Conservation (phyloP, 2,888 invertebrate genomes). For the Teleogryllus oceanicus region DNA sequence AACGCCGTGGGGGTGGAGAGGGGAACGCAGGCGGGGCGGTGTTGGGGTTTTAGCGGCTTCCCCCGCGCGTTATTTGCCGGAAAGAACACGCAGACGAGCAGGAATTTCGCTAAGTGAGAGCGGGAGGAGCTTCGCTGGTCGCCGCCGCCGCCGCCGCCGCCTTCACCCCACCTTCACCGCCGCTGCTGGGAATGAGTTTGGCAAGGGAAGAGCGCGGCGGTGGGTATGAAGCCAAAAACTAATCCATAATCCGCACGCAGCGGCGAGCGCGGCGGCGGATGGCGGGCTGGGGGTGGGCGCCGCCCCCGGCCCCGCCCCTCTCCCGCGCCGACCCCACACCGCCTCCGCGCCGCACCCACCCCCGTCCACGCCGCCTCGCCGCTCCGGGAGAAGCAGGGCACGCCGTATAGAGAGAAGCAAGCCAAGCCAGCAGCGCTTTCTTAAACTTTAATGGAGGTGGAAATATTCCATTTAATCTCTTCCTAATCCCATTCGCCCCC, state of each 20-base stretch:
- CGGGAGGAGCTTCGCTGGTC: background rate
- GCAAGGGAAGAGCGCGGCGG: conserved; percentile 19
- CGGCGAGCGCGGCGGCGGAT: conserved; percentile 18
- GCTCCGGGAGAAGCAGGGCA: conserved; percentile 21
- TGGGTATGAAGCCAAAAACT: conserved; percentile 29
- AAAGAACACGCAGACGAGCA: background rate
- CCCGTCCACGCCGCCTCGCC: too few relatives aligned
- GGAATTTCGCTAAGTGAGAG: conserved; percentile 1
- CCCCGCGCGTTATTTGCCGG: background rate
- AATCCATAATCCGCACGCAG: conserved; percentile 36
- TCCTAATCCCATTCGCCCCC: conserved; percentile 37
- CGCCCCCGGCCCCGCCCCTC: background rate
- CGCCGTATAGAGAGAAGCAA: conserved; percentile 23
- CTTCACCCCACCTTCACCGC: background rate
- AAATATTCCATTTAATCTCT: conserved; percentile 39
- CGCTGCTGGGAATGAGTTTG: conserved; percentile 20
- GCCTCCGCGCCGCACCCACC: too few relatives aligned
- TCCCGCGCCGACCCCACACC: too few relatives aligned
- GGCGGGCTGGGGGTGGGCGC: background rate
- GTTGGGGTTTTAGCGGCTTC: background rate
- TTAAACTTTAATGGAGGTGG: conserved; percentile 39
- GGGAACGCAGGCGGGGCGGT: background rate
- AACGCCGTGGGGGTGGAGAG: background rate
- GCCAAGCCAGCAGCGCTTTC: conserved; percentile 32
- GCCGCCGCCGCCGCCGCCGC: too few relatives aligned